Evolutionary conservation across 2,113 vertebrate genomes (phyloP).

Genomic region (Fukomys damarensis): DNA sequence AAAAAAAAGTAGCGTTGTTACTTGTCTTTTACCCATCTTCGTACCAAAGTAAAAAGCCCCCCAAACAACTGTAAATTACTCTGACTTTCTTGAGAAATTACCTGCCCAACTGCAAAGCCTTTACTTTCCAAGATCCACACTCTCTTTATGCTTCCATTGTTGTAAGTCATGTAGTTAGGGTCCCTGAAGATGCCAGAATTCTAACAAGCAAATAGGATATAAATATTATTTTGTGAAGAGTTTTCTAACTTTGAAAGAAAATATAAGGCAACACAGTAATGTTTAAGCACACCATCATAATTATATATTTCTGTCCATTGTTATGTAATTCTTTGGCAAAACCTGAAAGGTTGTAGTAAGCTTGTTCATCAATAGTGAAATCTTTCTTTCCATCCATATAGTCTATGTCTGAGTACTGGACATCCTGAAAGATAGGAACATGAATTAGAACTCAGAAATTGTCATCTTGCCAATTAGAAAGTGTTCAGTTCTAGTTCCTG

Average conservation of each 20-base stretch:
- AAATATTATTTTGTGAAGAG: not conserved
- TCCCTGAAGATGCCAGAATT: slow-evolving; percentile 90
- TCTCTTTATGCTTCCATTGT: slow-evolving; percentile 82
- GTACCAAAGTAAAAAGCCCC: not conserved
- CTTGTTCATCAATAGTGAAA: slow-evolving; percentile 92
- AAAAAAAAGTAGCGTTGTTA: not conserved
- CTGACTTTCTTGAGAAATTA: slow-evolving; percentile 74
- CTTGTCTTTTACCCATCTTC: not conserved
- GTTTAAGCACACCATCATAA: slow-evolving; percentile 90
- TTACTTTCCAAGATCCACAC: slow-evolving; percentile 89
- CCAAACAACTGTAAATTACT: not conserved
- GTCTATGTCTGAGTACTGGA: slow-evolving; percentile 95
- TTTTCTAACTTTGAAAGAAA: not conserved
- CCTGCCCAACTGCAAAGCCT: slow-evolving; percentile 90
- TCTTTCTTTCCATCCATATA: slow-evolving; percentile 95
- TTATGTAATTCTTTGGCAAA: slow-evolving; percentile 90
- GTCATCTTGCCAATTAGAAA: not conserved
- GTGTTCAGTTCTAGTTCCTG: not conserved
- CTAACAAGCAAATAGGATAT: slow-evolving; percentile 80
- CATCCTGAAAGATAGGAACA: slow-evolving; percentile 89
- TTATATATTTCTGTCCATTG: slow-evolving; percentile 91
- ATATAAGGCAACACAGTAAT: not conserved
- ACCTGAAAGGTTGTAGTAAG: slow-evolving; percentile 87
- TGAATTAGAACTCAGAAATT: not conserved
- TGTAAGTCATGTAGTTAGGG: slow-evolving; percentile 83